Evolutionary conservation across 2,113 vertebrate species (phyloP).

Genomic region (Bucco capensis): DNA sequence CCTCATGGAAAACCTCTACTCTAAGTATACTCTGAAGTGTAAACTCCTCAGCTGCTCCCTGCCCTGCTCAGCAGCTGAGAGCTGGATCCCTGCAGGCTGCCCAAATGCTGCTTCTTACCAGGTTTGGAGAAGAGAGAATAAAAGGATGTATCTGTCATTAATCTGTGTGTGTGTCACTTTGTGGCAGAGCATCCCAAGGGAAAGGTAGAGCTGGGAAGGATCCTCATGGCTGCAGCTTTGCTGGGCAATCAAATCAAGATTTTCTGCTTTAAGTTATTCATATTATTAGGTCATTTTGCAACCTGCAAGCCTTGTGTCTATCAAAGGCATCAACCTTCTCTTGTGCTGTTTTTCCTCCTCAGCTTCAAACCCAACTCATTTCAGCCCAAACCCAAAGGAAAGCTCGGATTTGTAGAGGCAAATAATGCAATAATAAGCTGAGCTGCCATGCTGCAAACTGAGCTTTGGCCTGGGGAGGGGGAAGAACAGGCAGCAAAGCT

Average conservation of each 20-base stretch:
- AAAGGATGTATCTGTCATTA: fast-evolving
- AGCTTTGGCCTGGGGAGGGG: neutral
- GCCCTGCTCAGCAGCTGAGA: neutral
- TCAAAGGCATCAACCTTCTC: neutral
- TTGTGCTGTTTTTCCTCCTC: neutral
- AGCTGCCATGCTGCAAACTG: fast-evolving
- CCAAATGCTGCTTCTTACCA: fast-evolving
- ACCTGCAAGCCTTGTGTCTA: neutral
- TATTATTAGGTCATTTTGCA: neutral
- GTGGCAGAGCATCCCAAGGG: neutral
- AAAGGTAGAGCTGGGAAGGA: neutral
- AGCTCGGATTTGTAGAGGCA: fast-evolving
- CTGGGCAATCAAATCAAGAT: neutral
- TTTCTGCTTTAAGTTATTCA: neutral
- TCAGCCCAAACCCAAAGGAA: neutral
- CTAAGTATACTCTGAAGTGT: neutral
- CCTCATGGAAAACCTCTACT: neutral
- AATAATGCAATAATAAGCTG: too few species aligned
- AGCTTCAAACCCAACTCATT: neutral
- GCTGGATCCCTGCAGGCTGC: neutral
- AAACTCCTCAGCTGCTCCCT: neutral
- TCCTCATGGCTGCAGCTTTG: neutral
- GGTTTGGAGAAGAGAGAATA: neutral
- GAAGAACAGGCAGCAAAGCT: neutral
- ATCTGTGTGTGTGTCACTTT: neutral